A percentile compares a stretch with the other conserved stretches of the same genome.
Conservation (phyloP, 2,888 invertebrate genomes). For the Spilosoma lubricipeda region DNA sequence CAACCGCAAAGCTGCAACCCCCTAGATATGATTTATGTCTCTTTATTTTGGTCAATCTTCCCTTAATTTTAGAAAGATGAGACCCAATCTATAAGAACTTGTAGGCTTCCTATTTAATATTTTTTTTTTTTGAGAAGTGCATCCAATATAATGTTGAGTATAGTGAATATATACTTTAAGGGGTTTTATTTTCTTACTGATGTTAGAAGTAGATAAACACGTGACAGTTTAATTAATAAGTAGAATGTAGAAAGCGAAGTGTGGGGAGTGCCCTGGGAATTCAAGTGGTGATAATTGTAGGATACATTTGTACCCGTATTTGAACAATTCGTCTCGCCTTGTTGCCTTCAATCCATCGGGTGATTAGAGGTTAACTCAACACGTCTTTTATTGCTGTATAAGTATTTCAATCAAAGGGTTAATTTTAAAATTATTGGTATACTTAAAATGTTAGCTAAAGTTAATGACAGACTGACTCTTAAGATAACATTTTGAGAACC, state of each 20-base stretch:
- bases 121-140: neutral
- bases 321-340: constrained; percentile 27
- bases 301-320: constrained; percentile 31
- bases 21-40: too few species aligned
- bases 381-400: constrained; percentile 14
- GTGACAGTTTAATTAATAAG: constrained; percentile 20
- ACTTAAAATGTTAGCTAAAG: neutral
- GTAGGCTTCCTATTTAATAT: too few species aligned
- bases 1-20: too few species aligned
- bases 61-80: too few species aligned
- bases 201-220: neutral
- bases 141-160: neutral
- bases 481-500: neutral
- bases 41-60: too few species aligned
- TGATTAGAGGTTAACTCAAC: constrained; percentile 25
- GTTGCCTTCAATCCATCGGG: constrained; percentile 17
- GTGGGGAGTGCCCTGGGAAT: constrained; percentile 6
- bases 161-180: neutral
- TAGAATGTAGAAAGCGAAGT: constrained; percentile 6
- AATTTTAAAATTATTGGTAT: constrained; percentile 5
- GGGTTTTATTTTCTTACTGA: neutral
- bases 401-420: constrained; percentile 3
- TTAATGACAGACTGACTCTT: neutral
- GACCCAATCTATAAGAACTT: neutral
- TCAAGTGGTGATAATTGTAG: constrained; percentile 24